Evolutionary conservation across 2,888 invertebrate species (phyloP).

Genomic region (Apamea anceps): DNA sequence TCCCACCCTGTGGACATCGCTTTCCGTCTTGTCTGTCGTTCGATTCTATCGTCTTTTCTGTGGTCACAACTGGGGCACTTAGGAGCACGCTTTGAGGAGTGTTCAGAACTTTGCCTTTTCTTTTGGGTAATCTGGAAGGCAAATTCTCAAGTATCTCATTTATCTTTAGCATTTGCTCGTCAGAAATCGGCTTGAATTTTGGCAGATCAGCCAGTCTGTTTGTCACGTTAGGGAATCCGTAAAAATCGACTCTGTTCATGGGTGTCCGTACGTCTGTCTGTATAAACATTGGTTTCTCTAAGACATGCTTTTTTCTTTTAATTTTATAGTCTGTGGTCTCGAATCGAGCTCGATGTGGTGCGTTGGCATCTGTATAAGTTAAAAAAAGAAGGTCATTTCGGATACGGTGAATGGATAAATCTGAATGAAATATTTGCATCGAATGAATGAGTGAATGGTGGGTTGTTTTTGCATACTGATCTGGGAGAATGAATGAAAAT

Average conservation of each 20-base stretch:
- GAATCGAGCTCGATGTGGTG: constrained; percentile 85
- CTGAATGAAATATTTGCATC: constrained; percentile 52
- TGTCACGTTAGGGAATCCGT: constrained; percentile 78
- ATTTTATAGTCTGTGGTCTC: constrained; percentile 69
- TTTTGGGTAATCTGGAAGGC: constrained; percentile 68
- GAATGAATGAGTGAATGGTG: constrained; percentile 45
- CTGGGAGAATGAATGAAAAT: constrained; percentile 51
- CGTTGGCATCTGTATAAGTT: constrained; percentile 86
- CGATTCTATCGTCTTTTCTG: constrained; percentile 51
- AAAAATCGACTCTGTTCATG: constrained; percentile 76
- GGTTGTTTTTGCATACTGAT: constrained; percentile 32
- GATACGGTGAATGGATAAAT: constrained; percentile 62
- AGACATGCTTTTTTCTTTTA: constrained; percentile 70
- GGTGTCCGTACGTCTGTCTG: constrained; percentile 76
- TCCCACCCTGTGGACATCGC: constrained; percentile 93
- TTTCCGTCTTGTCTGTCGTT: constrained; percentile 85
- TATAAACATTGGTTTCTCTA: constrained; percentile 86
- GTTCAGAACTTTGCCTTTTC: constrained; percentile 78
- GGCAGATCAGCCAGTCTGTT: constrained; percentile 76
- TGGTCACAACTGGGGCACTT: constrained; percentile 43
- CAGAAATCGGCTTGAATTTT: constrained; percentile 85
- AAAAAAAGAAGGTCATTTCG: constrained; percentile 73
- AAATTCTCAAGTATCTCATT: constrained; percentile 82
- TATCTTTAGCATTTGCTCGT: constrained; percentile 84
- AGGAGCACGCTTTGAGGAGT: constrained; percentile 30